Base-by-base conservation (phyloP, 2,888 invertebrate genomes). In the Glaucopsyche alexis region DNA sequence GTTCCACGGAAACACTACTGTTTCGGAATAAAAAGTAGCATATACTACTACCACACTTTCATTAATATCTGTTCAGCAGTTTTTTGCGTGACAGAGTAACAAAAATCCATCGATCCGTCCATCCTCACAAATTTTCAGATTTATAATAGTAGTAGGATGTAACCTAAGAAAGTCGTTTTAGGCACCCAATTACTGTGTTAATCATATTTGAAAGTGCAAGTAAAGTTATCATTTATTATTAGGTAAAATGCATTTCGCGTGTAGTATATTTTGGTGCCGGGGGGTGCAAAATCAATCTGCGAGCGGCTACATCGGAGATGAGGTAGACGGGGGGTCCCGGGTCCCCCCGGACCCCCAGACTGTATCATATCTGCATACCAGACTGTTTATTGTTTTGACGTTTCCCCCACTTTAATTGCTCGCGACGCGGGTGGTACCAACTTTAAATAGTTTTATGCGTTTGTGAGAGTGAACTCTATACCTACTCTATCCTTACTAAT, bases 271-370 rank as follows among this genome's bases (percentile, higher is more conserved):
- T 69, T 45, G 69, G 19, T 19, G 69, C 40, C 38, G 13, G 14
- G 19, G 47, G 29, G 49, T 69, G 7, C 69, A 69, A 69, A 69
- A 69, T 69, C 69, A 49, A 69, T 69, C 69, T 49, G 49, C 19
- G 67, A n/a, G 69, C 19, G 69, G 69, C 19, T 47, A 69, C 29
- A 69, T 49, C 9, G 16, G 47, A 47, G 69, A 47, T 13, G 47
- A 29, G 47, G 67, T 16, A 49, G 69, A 13, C 29, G 47, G 29
- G 60, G 60, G 60, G 60, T 29, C 29, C 13, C 60, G 60, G 60
- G 60, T 29, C 29, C 13, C 60, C 60, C 60, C 60, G 13, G 60
- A 29, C 6, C 29, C 60, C 60, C 42, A 60, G 60, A 60, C 60
- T 38, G 60, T 60, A 60, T 60, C 60, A 60, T 60, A 60, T 60